These are phyloP conservation scores for Rattus rattus DNA, from an alignment of 2,113 vertebrate genomes.

Conservation along the genomic window DNA sequence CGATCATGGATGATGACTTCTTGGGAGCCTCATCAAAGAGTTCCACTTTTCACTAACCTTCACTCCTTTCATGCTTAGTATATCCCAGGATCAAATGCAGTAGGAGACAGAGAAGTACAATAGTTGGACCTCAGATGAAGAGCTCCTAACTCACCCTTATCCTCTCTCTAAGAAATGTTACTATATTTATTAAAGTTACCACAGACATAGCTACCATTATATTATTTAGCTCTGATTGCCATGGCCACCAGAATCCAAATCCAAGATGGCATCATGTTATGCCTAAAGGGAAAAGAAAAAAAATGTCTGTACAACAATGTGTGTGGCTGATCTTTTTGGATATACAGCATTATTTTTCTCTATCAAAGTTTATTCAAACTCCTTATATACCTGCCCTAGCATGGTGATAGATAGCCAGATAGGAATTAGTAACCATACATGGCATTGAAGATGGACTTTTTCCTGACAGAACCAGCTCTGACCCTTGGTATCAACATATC, in stretches of 20 bases:
- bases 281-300: not conserved
- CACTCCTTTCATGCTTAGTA: not conserved
- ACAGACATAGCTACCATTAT: not conserved
- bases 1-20: not conserved
- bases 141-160: not conserved
- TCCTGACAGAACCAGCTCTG: not conserved
- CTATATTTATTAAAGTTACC: not conserved
- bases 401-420: not conserved
- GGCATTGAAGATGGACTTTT: no score
- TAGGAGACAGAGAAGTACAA: not conserved
- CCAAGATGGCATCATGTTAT: no score
- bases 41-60: not conserved
- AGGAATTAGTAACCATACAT: not conserved
- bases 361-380: not conserved
- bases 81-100: not conserved
- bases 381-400: not conserved
- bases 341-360: not conserved
- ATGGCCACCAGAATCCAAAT: not conserved
- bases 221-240: not conserved
- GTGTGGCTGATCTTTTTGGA: not conserved
- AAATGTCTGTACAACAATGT: not conserved
- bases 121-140: not conserved
- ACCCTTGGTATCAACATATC: not conserved
- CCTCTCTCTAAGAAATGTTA: not conserved
- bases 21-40: no score